Evolutionary conservation across 1,140 invertebrate genomes (phyloP).

Genomic region (Diploscapter pachys): DNA sequence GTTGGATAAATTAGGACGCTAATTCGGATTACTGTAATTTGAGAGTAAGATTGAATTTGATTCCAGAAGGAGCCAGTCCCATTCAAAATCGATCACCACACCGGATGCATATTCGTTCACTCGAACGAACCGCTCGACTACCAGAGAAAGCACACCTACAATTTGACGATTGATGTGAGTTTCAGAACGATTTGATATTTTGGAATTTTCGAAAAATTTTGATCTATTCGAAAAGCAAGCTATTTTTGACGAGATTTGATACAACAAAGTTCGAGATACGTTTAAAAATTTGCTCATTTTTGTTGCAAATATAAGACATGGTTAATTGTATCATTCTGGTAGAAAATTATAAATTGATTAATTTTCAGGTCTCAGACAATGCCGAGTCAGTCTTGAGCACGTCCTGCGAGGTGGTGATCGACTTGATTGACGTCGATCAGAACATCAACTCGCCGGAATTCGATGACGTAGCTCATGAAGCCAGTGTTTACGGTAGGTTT

Average conservation of each 20-base stretch:
- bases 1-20: conserved; percentile 59
- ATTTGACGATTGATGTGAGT: conserved; percentile 47
- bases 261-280: no score
- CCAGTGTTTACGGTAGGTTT: conserved; percentile 59
- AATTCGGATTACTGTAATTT: no score
- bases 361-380: conserved; percentile 43
- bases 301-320: no score
- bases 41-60: no score
- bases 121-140: conserved; percentile 47
- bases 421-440: conserved; percentile 88
- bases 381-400: conserved; percentile 59
- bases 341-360: not conserved
- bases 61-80: conserved; percentile 66
- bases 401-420: conserved; percentile 65
- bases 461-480: conserved; percentile 73
- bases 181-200: no score
- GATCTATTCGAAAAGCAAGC: no score
- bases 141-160: conserved; percentile 47
- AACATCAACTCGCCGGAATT: conserved; percentile 80
- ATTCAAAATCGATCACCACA: conserved; percentile 92
- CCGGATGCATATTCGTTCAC: conserved; percentile 66
- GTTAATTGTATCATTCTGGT: no score
- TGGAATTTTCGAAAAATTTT: no score
- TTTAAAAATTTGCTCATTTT: no score
- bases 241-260: no score